Percentiles rank a stretch among this genome's conserved stretches.
These are phyloP conservation scores for Asbolus verrucosus DNA, from an alignment of 1,140 invertebrate genomes.

Conservation along the genomic window DNA sequence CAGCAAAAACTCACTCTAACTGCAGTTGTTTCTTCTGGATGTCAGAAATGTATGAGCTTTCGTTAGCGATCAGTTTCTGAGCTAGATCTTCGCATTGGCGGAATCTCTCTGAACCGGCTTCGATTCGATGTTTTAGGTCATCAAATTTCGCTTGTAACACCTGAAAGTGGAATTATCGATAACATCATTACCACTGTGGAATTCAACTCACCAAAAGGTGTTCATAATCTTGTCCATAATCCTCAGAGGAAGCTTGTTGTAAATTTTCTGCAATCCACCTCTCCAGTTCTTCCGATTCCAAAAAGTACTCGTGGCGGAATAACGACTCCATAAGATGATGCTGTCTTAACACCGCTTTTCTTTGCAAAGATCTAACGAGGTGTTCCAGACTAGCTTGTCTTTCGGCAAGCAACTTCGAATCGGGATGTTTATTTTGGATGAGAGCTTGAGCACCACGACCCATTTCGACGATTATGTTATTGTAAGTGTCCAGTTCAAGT, in stretches of 20 bases:
- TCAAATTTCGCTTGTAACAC: constrained; percentile 94
- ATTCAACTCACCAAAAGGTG: constrained; percentile 80
- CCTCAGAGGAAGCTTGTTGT: constrained; percentile 90
- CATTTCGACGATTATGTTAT: constrained; percentile 92
- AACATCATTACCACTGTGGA: not conserved
- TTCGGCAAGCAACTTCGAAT: constrained; percentile 81
- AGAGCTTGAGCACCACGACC: constrained; percentile 85
- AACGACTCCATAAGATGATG: constrained; percentile 91
- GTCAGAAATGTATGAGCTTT: constrained; percentile 89
- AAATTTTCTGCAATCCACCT: constrained; percentile 96
- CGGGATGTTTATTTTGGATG: constrained; percentile 81
- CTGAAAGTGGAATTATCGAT: constrained; percentile 70
- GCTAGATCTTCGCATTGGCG: constrained; percentile 93
- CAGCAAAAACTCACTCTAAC: constrained; percentile 75
- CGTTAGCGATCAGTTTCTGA: constrained; percentile 88
- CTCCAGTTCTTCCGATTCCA: constrained; percentile 91
- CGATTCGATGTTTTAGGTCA: constrained; percentile 92
- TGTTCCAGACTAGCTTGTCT: constrained; percentile 83
- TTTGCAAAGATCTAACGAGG: constrained; percentile 84
- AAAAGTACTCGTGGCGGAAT: constrained; percentile 92
- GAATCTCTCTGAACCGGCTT: constrained; percentile 92
- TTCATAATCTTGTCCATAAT: constrained; percentile 98
- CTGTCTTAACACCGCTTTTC: constrained; percentile 82
- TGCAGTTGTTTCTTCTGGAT: constrained; percentile 90
- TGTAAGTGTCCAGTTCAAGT: constrained; percentile 93